Evolutionary conservation across 2,113 vertebrate species (phyloP).

Genomic region (Gymnorhina tibicen): DNA sequence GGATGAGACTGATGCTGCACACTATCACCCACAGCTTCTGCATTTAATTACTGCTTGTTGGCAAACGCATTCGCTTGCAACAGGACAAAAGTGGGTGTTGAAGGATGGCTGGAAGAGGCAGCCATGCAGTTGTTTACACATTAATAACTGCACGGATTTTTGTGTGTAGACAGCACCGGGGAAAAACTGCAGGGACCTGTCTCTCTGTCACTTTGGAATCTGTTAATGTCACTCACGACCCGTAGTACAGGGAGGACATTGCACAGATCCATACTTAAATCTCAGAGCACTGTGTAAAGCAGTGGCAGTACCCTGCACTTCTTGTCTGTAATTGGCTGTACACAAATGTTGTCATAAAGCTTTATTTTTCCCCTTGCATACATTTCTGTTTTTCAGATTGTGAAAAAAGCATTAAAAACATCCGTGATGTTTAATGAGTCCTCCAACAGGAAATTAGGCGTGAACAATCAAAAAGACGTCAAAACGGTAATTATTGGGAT

Average conservation of each 20-base stretch:
- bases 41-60: not conserved
- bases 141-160: not conserved
- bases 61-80: not conserved
- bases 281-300: not conserved
- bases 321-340: not conserved
- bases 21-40: not conserved
- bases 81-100: not conserved
- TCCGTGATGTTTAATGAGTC: not conserved
- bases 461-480: not conserved
- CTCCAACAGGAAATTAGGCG: not conserved
- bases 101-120: not conserved
- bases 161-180: not conserved
- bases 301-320: not conserved
- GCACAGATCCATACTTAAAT: not conserved
- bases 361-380: slow-evolving; percentile 4
- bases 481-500: not conserved
- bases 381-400: slow-evolving; percentile 52
- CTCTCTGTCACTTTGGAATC: not conserved
- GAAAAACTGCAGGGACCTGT: not conserved
- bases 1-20: not conserved
- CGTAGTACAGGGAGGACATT: not conserved
- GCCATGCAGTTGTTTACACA: not conserved
- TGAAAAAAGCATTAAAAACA: not conserved
- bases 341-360: not conserved
- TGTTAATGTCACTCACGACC: not conserved